Percentiles rank a stretch among this genome's conserved stretches.
Conservation (phyloP, 2,888 invertebrate species). For the Lissocephala sabroskyi region DNA sequence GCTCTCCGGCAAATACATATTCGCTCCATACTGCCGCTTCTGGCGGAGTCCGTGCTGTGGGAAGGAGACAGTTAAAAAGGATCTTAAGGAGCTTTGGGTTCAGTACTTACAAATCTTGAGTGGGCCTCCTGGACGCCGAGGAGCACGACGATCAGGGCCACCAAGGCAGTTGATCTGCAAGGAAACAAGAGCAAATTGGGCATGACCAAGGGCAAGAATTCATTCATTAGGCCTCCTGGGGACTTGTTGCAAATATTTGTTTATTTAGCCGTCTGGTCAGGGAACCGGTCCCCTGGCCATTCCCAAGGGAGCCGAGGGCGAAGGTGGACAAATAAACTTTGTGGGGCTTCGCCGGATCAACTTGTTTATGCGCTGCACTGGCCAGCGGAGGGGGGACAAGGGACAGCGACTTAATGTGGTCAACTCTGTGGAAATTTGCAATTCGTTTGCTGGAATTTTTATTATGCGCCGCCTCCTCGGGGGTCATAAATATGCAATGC, state of each 20-base stretch:
- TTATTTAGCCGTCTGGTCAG: conserved; percentile 39
- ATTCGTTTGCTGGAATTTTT: conserved; percentile 47
- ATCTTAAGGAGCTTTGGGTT: background rate
- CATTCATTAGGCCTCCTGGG: conserved; percentile 42
- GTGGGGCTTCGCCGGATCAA: conserved; percentile 46
- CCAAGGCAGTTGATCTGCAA: conserved; percentile 78
- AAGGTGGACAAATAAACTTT: conserved; percentile 50
- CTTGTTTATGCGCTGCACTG: conserved; percentile 13
- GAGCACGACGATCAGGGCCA: conserved; percentile 75
- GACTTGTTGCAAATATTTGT: conserved; percentile 61
- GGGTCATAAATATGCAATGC: conserved; percentile 58
- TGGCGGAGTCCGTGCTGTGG: conserved; percentile 80
- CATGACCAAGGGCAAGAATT: too few species aligned
- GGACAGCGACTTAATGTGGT: conserved; percentile 24
- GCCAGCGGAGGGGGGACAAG: conserved; percentile 39
- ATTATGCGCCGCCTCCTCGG: conserved; percentile 40
- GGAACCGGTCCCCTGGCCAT: conserved; percentile 40
- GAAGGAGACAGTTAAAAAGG: background rate
- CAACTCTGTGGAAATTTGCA: conserved; percentile 46
- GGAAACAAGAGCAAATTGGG: conserved; percentile 33
- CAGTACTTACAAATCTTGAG: conserved; percentile 77
- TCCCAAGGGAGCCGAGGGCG: conserved; percentile 33
- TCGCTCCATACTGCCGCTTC: conserved; percentile 84
- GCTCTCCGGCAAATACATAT: conserved; percentile 81
- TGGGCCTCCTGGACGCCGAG: conserved; percentile 74